phyloP scores from a whole-genome alignment of 1,140 invertebrate genomes.

The Drosophila oshimai region DNA sequence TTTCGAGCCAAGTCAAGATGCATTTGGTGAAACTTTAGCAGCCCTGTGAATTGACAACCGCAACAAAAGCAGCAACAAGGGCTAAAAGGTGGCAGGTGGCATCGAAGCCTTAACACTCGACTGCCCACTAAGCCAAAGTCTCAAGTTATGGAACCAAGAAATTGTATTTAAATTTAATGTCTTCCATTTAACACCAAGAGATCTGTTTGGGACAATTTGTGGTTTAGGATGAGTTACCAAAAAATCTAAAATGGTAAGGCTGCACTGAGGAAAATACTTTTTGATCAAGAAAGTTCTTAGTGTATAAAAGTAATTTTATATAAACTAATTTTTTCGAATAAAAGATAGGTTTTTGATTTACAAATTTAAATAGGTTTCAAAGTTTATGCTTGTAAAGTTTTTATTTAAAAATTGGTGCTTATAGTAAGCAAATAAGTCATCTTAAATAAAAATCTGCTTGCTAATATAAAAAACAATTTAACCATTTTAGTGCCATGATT shows the following conservation, averaged over 20 bases:
- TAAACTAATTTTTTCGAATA: no score
- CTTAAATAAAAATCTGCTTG: no score
- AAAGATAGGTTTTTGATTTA: no score
- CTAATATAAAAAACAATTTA: no score
- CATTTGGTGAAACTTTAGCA: slow-evolving; percentile 67
- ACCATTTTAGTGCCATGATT: no score
- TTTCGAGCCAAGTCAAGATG: slow-evolving; percentile 71
- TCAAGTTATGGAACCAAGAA: slow-evolving; percentile 42
- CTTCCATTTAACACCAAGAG: slow-evolving; percentile 4
- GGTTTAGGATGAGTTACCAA: not conserved
- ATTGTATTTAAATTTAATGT: slow-evolving; percentile 63
- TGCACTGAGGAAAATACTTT: not conserved
- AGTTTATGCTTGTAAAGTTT: no score
- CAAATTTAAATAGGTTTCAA: no score
- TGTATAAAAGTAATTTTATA: no score
- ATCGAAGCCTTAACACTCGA: slow-evolving; percentile 51
- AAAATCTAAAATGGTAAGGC: not conserved
- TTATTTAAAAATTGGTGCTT: not conserved
- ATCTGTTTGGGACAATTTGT: slow-evolving; percentile 8
- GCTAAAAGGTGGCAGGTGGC: slow-evolving; percentile 31
- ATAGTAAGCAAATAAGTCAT: no score
- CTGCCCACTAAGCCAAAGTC: slow-evolving; percentile 48
- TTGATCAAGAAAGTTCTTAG: no score
- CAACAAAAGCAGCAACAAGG: slow-evolving; percentile 24
- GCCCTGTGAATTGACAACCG: slow-evolving; percentile 65